phyloP scores from a whole-genome alignment of 2,113 vertebrate species.

The Lutjanus erythropterus region DNA sequence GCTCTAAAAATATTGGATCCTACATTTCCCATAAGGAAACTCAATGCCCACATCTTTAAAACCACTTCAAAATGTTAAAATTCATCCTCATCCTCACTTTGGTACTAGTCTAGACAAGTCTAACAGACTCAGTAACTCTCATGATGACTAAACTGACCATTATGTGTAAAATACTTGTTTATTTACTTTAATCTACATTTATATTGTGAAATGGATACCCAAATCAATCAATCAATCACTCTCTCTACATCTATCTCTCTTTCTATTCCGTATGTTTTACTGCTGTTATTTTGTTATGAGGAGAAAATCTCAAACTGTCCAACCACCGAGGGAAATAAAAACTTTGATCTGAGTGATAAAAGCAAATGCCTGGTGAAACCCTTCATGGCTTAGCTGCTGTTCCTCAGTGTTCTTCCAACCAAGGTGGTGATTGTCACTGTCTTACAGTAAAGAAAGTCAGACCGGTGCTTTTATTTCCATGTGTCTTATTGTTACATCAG shows the following conservation, averaged over 20 bases:
- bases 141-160: background rate
- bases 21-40: background rate
- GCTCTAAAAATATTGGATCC: background rate
- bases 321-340: constrained; percentile 32
- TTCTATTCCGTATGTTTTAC: background rate
- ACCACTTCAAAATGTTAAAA: background rate
- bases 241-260: too few relatives aligned
- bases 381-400: background rate
- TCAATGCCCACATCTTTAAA: background rate
- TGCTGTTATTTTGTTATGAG: background rate
- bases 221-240: too few relatives aligned
- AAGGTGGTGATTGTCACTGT: background rate
- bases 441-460: background rate
- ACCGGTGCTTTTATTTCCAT: background rate
- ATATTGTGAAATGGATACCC: too few relatives aligned
- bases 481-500: background rate
- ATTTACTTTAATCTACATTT: too few relatives aligned
- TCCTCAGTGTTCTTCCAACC: background rate
- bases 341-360: background rate
- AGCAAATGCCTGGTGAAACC: background rate
- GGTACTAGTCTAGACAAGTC: too few relatives aligned
- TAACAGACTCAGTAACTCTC: background rate
- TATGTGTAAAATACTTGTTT: too few relatives aligned
- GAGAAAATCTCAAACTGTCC: background rate
- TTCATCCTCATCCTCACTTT: too few relatives aligned